Evolutionary conservation across 2,888 invertebrate species (phyloP).

Genomic region (Drosophila mettleri): DNA sequence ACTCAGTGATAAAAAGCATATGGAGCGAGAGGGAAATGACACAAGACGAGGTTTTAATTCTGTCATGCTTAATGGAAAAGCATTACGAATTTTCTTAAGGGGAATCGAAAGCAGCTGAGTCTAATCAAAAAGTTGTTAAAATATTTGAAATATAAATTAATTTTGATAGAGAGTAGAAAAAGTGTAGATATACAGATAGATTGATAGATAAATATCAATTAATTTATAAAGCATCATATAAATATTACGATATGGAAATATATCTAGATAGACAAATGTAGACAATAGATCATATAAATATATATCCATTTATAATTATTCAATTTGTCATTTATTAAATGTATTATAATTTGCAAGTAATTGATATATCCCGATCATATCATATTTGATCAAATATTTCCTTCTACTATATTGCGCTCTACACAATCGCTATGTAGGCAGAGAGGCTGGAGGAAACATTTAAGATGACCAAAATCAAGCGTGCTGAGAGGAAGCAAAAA

Average conservation of each 20-base stretch:
- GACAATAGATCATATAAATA: background rate
- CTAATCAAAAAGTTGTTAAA: constrained; percentile 28
- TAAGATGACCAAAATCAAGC: constrained; percentile 12
- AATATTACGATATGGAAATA: too few species aligned
- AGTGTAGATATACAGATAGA: too few species aligned
- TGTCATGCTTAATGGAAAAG: constrained; percentile 40
- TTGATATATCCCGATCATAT: too few species aligned
- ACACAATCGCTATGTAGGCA: constrained; percentile 4
- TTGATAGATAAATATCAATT: background rate
- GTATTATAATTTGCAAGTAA: too few species aligned
- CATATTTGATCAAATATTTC: too few species aligned
- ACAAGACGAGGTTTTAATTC: constrained; percentile 38
- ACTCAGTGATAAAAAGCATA: constrained; percentile 8
- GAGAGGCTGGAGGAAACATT: background rate
- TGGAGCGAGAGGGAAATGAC: constrained; percentile 4
- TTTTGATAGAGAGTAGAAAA: too few species aligned
- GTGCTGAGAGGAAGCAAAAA: constrained; percentile 8
- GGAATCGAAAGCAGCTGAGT: background rate
- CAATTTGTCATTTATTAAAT: too few species aligned
- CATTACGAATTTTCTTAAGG: constrained; percentile 15
- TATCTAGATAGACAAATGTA: too few species aligned
- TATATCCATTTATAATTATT: too few species aligned
- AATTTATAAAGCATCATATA: too few species aligned
- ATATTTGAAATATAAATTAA: background rate
- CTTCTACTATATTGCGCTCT: too few species aligned